Evolutionary conservation across 1,140 invertebrate species (phyloP), one percentile per base, ranked within the genome.

Genomic region (Diploscapter pachys): DNA sequence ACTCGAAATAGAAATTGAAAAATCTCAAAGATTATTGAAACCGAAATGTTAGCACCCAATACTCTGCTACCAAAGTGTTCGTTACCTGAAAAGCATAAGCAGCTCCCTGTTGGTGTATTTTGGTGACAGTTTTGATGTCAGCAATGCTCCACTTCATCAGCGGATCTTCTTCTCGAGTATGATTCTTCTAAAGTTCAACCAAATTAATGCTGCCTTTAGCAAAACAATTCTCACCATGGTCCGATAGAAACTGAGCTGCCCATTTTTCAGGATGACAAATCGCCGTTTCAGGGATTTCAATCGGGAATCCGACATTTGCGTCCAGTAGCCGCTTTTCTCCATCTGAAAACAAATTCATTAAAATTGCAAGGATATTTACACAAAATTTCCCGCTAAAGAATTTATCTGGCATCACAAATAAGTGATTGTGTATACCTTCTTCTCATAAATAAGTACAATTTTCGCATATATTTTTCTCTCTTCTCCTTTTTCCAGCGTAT

Each of bases 241-340:
- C 63, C 73, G 69, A 59, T 83, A 82, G 53, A 82, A 83, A n/a
- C 61, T 64, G 4, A 82, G 57, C 49, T 72, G 52, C 8, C 74
- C 75, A 71, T 82, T 75, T 51, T 73, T 79, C 48, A 82, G 59
- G 8, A 83, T 71, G 8, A 82, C 77, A 73, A 78, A 82, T 55
- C 81, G 78, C 64, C 81, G 63, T 63, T 82, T 82, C 50, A 82
- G 57, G 0, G 81, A 83, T 56, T 77, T 74, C 13, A 82, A 54
- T 5, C 81, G 72, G 64, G 66, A 81, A 53, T 82, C 81, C 2
- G 77, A 78, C 56, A 82, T 78, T 54, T 73, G 72, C n/a, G 63
- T 75, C 68, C 81, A 78, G 53, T 81, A 81, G 49, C 81, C 81
- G 57, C 51, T 6, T 13, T 72, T 78, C 66, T 81, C 80, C 13